Evolutionary conservation across 1,140 invertebrate species (phyloP), one percentile per base, ranked within the genome.

Genomic region (Sminthurides bifidus): DNA sequence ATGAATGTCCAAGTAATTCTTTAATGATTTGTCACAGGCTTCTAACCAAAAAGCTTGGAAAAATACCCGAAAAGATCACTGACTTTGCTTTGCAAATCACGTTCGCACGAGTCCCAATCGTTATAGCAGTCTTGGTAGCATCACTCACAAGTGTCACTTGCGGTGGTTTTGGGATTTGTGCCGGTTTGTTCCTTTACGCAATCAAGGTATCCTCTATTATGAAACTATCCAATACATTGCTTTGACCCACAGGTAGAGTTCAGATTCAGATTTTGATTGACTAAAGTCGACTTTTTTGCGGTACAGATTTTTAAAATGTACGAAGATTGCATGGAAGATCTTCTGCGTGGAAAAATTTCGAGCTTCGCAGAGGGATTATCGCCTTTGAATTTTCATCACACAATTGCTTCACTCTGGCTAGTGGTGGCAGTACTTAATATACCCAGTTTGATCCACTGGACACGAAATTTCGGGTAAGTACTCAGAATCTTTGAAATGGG

Each of bases 241-340:
- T 43, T n/a, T 24, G 21, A 43, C 21, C 31, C 26, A 41, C 23
- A 29, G 10, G 8, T 27, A n/a, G n/a, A n/a, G n/a, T n/a, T n/a
- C n/a, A n/a, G n/a, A n/a, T n/a, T n/a, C n/a, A n/a, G n/a, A n/a
- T n/a, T n/a, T n/a, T n/a, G n/a, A n/a, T n/a, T n/a, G n/a, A n/a
- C n/a, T n/a, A n/a, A n/a, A n/a, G n/a, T n/a, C n/a, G n/a, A n/a
- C n/a, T 59, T 30, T 30, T 38, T 31, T 51, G 1, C 27, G 30
- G 27, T 56, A 1, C 31, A 64, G 56, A 19, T 64, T 10, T 64
- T 64, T 38, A 64, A 64, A 41, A 57, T 58, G 30, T 64, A 64
- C 19, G 58, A 64, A 38, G 61, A 64, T 15, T 29, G 58, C 17
- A 27, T 64, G n/a, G 55, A 60, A 24, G 58, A 64, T 29, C 35